Evolutionary conservation across 2,888 invertebrate genomes (phyloP).

Genomic region (Quadriops clusia): DNA sequence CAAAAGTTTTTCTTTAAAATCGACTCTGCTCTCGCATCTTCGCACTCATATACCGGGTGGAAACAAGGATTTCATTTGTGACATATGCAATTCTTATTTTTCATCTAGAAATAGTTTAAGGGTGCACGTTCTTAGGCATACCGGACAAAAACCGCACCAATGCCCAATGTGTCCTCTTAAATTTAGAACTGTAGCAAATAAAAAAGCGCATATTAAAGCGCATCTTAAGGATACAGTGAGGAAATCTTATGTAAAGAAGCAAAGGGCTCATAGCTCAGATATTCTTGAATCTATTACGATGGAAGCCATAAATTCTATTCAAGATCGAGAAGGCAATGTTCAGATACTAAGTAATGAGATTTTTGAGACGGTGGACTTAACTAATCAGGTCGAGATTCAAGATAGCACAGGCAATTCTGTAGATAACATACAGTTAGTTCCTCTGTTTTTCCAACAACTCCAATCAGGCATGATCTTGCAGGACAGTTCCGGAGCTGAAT

Average conservation of each 20-base stretch:
- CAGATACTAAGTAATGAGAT: too few species aligned
- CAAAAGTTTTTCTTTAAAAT: slow-evolving; percentile 51
- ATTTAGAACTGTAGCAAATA: slow-evolving; percentile 55
- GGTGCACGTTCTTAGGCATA: slow-evolving; percentile 55
- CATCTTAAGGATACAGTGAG: slow-evolving; percentile 34
- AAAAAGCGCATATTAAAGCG: slow-evolving; percentile 47
- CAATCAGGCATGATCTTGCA: too few species aligned
- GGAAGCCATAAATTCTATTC: too few species aligned
- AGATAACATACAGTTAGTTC: too few species aligned
- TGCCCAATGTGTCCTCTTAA: slow-evolving; percentile 47
- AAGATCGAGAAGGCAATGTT: too few species aligned
- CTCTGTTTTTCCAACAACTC: too few species aligned
- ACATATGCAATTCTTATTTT: slow-evolving; percentile 49
- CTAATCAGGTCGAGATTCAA: too few species aligned
- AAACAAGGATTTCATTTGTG: slow-evolving; percentile 46
- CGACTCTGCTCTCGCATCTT: slow-evolving; percentile 50
- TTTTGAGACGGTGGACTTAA: too few species aligned
- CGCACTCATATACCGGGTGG: slow-evolving; percentile 43
- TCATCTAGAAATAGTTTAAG: slow-evolving; percentile 54
- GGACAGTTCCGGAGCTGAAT: too few species aligned
- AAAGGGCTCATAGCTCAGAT: slow-evolving; percentile 14
- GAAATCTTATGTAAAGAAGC: slow-evolving; percentile 10
- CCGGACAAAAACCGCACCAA: slow-evolving; percentile 47
- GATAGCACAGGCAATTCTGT: too few species aligned
- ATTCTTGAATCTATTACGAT: slow-evolving; percentile 19